Evolutionary conservation across 2,888 invertebrate genomes (phyloP), one percentile per base, ranked within the genome.

Genomic region (Aricia artaxerxes): DNA sequence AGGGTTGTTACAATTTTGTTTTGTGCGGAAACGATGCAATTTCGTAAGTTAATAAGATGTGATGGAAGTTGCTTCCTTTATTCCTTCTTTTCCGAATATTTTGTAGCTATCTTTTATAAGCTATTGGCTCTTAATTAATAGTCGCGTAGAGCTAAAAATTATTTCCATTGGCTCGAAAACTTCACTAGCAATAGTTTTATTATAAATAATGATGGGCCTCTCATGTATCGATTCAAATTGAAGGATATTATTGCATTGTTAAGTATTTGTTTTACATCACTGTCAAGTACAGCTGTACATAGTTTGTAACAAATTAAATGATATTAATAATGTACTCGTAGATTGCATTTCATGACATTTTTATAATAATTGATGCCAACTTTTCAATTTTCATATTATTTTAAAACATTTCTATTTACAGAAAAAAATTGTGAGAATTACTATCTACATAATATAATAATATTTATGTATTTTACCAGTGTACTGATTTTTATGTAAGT

Each of bases 1-100:
- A 82, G 83, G 80, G 79, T 73, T 79, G 61, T 81, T 79, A 82
- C 80, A 81, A 82, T 81, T 78, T 76, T 53, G 75, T 75, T 11
- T 53, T 31, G 11, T 57, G 44, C n/a, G 44, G 2, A 24, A 44
- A 73, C 24, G 24, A 73, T 44, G 44, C 73, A 24, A 44, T 73
- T 44, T 24, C 4, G 0, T 78, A 64, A 60, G 24, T 73, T 72
- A 13, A 73, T 57, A 57, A 57, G 4, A 57, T 16, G 16, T 16
- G 4, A 16, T 53, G 13, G 4, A 53, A 53, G 13, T 53, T 13
- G 1, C 0, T 13, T 13, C 3, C 53, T 53, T 53, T 1, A 53
- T 53, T 13, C 11, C 53, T 4, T 53, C 1, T 13, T 13, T 13
- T 13, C 13, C 4, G 13, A 53, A 53, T 53, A 53, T 53, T 53